phyloP scores from a whole-genome alignment of 2,797 vertebrate species.

The Eremophila alpestris region DNA sequence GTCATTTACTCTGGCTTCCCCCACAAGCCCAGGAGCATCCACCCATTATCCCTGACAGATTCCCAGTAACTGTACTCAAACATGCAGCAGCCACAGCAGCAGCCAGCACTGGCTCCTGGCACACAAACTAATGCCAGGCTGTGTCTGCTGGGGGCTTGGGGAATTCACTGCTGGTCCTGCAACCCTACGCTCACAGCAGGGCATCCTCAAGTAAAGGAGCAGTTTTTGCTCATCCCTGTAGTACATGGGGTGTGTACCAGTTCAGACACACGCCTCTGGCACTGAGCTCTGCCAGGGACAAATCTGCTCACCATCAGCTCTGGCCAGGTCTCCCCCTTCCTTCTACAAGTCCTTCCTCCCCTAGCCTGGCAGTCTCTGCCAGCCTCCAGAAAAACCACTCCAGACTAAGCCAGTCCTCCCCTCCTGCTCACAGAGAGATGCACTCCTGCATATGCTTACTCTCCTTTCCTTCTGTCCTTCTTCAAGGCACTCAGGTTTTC shows the following conservation, averaged over 20 bases:
- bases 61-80: neutral
- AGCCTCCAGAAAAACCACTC: neutral
- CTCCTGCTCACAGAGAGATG: neutral
- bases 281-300: neutral
- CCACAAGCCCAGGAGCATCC: neutral
- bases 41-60: neutral
- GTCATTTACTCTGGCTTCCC: neutral
- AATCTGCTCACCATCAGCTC: neutral
- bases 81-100: neutral
- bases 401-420: neutral
- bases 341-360: rapidly evolving
- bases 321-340: neutral
- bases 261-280: neutral
- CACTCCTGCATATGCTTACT: rapidly evolving
- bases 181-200: neutral
- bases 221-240: neutral
- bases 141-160: neutral
- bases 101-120: neutral
- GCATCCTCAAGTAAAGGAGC: neutral
- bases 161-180: neutral
- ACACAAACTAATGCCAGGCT: neutral
- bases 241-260: rapidly evolving
- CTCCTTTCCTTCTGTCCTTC: neutral
- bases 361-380: neutral
- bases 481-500: neutral